Evolutionary conservation across 2,888 invertebrate genomes (phyloP).

Genomic region (Orthosia cruda): DNA sequence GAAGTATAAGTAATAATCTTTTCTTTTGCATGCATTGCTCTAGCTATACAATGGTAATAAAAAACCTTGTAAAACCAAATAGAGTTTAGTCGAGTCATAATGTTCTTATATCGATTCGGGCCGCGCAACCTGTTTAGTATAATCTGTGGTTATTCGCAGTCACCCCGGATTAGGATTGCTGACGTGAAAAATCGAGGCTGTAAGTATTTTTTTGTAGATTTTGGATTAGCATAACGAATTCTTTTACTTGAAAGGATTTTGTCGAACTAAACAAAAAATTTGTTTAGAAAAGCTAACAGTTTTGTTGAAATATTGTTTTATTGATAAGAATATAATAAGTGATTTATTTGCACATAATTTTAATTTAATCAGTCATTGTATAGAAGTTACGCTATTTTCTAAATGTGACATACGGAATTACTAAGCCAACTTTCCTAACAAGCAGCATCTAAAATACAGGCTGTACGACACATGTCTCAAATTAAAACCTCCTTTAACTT

Average conservation of each 20-base stretch:
- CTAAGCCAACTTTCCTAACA: neutral
- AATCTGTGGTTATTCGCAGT: constrained; percentile 68
- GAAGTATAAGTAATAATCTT: neutral
- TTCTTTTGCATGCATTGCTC: neutral
- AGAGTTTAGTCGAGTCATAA: constrained; percentile 38
- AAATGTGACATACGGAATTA: neutral
- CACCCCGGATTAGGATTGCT: constrained; percentile 51
- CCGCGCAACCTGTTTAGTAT: constrained; percentile 61
- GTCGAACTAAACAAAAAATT: no score
- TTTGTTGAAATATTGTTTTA: neutral
- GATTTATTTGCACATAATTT: no score
- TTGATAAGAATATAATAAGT: neutral
- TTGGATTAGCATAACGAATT: neutral
- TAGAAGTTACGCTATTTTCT: neutral
- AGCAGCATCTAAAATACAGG: neutral
- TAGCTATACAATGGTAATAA: neutral
- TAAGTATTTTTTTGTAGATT: neutral
- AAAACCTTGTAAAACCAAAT: constrained; percentile 18
- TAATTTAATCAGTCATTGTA: no score
- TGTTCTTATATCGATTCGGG: constrained; percentile 60
- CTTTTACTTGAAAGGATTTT: neutral
- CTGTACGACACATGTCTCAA: neutral
- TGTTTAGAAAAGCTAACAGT: neutral
- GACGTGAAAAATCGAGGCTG: neutral
- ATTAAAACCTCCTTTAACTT: constrained; percentile 24